These are phyloP conservation scores for Sternotherus odoratus DNA, from an alignment of 2,797 vertebrate genomes.

Conservation along the genomic window DNA sequence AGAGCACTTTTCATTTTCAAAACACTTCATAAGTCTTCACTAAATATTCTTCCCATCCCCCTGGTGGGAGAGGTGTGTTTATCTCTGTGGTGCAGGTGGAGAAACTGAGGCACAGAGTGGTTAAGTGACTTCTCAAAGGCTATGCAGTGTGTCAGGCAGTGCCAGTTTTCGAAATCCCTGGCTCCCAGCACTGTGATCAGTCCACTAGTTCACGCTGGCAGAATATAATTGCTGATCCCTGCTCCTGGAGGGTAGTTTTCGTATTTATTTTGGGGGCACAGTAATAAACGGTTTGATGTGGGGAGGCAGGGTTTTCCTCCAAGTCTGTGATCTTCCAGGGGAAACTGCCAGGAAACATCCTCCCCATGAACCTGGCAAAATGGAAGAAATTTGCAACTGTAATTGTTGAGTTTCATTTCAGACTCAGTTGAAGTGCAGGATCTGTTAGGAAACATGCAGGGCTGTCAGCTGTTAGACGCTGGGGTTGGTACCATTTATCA, in stretches of 20 bases:
- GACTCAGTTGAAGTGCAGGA: not conserved
- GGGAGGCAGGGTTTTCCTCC: not conserved
- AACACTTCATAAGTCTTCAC: not conserved
- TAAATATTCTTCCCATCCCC: not conserved
- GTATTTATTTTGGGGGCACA: not conserved
- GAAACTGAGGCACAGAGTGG: slow-evolving; percentile 16
- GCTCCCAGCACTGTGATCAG: not conserved
- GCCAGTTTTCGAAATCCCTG: not conserved
- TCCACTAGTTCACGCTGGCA: not conserved
- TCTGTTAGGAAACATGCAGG: not conserved
- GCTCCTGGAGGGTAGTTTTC: not conserved
- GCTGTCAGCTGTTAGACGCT: not conserved
- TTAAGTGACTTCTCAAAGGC: fast-evolving
- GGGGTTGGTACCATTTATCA: not conserved
- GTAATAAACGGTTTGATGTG: not conserved
- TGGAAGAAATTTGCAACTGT: not conserved
- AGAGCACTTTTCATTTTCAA: not conserved
- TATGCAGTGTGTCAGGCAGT: not conserved
- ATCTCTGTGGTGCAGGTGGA: not conserved
- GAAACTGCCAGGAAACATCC: not conserved
- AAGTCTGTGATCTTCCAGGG: not conserved
- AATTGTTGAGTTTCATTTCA: not conserved
- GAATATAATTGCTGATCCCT: not conserved
- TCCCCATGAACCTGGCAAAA: not conserved
- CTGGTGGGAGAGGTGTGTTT: not conserved